Conservation (phyloP, 2,113 vertebrate species). For the Eulemur macaco region DNA sequence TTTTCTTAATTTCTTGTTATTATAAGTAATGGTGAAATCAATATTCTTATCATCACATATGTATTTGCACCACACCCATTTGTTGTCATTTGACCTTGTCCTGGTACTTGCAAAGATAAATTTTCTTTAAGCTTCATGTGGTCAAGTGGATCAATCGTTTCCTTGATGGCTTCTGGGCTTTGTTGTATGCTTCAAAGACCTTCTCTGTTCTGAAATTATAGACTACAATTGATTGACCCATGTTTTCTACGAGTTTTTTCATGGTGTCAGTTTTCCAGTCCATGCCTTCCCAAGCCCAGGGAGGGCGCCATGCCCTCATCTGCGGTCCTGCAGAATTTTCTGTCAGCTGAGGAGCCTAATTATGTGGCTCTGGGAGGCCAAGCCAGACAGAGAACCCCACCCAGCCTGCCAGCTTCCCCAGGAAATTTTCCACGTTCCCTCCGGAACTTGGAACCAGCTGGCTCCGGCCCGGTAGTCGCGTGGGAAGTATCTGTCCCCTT, state of each 20-base stretch:
- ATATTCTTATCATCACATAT: neutral
- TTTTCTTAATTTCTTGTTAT: neutral
- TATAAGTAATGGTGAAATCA: neutral
- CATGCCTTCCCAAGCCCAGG: neutral
- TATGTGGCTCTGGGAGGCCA: neutral
- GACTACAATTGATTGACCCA: neutral
- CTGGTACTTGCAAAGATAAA: neutral
- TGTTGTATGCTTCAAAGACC: neutral
- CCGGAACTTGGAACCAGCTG: no score
- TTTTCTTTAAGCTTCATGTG: neutral
- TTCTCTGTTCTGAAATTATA: neutral
- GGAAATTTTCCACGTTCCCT: neutral
- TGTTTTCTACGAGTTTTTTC: neutral
- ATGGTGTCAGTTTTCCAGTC: neutral
- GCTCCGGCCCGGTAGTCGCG: neutral
- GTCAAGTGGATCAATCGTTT: neutral
- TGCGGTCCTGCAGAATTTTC: neutral
- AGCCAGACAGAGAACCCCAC: neutral
- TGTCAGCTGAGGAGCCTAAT: neutral
- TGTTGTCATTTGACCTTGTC: neutral
- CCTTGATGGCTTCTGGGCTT: neutral
- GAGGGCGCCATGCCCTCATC: no score
- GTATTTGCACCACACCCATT: neutral
- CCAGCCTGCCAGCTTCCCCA: neutral
- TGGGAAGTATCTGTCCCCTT: neutral